These are phyloP conservation scores for Dipodomys ordii DNA, from an alignment of 2,113 vertebrate species.

Conservation along the genomic window DNA sequence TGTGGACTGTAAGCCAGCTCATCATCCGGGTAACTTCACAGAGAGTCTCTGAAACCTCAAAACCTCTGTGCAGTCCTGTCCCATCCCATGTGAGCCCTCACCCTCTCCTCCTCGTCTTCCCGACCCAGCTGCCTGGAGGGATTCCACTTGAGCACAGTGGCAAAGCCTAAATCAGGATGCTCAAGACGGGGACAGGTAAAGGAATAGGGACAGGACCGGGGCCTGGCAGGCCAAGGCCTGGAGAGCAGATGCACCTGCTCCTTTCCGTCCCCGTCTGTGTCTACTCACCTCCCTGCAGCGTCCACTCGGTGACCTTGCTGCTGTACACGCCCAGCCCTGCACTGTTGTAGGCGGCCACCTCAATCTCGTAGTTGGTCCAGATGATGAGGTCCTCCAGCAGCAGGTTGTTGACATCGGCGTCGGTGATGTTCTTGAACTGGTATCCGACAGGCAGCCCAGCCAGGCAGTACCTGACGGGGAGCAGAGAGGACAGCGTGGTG, in stretches of 20 bases:
- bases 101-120: background rate
- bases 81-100: background rate
- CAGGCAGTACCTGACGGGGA: conserved; percentile 94
- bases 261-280: rapidly evolving
- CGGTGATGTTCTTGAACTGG: conserved; percentile 98
- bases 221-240: background rate
- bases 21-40: background rate
- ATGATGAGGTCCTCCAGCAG: conserved; percentile 98
- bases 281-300: conserved; percentile 96
- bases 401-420: conserved; percentile 94
- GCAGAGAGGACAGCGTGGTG: rapidly evolving
- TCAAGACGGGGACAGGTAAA: background rate
- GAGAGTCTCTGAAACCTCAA: background rate
- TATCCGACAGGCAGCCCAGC: conserved; percentile 97
- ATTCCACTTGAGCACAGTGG: background rate
- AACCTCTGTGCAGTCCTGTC: too few relatives aligned
- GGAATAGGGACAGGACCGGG: too few relatives aligned
- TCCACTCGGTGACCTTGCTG: conserved; percentile 98
- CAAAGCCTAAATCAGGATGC: background rate
- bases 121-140: rapidly evolving
- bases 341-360: conserved; percentile 97
- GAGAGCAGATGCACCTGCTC: too few relatives aligned
- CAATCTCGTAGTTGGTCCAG: conserved; percentile 99
- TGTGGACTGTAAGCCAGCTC: rapidly evolving
- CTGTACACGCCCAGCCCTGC: conserved; percentile 96